Percentiles rank a stretch among this genome's conserved stretches.
Evolutionary conservation across 2,888 invertebrate species (phyloP).

Genomic region (Cheilosia vernalis): DNA sequence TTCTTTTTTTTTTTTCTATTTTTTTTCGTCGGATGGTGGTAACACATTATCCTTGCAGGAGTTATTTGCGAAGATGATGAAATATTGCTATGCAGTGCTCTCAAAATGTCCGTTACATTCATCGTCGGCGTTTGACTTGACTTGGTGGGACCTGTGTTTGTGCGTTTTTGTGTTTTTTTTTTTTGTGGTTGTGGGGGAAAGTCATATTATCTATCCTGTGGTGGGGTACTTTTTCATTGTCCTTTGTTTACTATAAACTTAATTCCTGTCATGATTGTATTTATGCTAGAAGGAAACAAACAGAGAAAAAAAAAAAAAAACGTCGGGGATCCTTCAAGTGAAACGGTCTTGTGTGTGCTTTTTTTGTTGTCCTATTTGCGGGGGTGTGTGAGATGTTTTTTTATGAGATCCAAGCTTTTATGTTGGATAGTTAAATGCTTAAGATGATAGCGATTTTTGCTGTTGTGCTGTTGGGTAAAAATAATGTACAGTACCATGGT

Average conservation of each 20-base stretch:
- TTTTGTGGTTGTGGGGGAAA: constrained; percentile 13
- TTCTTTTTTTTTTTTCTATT: background rate
- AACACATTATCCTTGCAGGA: constrained; percentile 56
- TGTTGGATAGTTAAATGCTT: constrained; percentile 56
- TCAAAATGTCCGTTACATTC: constrained; percentile 64
- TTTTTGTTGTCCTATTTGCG: background rate
- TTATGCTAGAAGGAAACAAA: constrained; percentile 50
- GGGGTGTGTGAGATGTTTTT: constrained; percentile 5
- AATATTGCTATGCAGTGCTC: constrained; percentile 66
- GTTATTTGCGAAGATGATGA: constrained; percentile 67
- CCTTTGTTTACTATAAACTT: constrained; percentile 68
- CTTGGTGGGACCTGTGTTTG: constrained; percentile 19
- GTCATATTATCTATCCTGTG: background rate
- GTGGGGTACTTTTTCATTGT: constrained; percentile 30
- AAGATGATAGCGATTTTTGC: constrained; percentile 50
- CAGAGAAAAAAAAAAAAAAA: constrained; percentile 15
- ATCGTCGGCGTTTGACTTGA: constrained; percentile 59
- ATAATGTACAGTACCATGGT: constrained; percentile 34
- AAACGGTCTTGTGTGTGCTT: constrained; percentile 3
- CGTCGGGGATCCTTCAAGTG: constrained; percentile 36
- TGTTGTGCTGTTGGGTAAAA: constrained; percentile 2
- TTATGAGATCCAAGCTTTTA: constrained; percentile 50
- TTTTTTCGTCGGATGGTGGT: constrained; percentile 32
- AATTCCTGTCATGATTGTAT: constrained; percentile 73
- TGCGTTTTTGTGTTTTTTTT: constrained; percentile 16